Conservation (phyloP, 2,113 vertebrate species). For the Tragelaphus imberbis region DNA sequence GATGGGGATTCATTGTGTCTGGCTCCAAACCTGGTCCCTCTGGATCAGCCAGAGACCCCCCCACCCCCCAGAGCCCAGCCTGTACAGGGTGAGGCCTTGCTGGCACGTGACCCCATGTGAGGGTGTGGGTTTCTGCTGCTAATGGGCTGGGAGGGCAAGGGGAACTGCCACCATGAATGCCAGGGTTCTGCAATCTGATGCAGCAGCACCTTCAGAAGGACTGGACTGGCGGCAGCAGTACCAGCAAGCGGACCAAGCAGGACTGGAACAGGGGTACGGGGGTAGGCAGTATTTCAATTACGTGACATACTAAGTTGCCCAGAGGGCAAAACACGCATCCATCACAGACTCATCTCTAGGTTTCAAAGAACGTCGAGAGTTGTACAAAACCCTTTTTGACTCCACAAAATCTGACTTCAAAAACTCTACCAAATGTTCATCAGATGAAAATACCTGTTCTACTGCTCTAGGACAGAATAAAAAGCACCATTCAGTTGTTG, state of each 20-base stretch:
- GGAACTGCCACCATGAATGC: accelerated
- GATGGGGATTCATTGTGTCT: neutral
- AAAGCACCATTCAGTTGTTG: conserved; percentile 54
- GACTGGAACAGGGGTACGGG: neutral
- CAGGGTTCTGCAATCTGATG: neutral
- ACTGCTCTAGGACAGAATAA: neutral
- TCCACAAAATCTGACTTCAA: conserved; percentile 1
- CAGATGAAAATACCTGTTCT: neutral
- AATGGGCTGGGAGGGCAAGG: neutral
- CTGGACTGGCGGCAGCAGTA: neutral
- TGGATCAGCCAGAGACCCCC: neutral
- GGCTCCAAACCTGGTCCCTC: neutral
- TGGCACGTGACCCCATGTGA: accelerated
- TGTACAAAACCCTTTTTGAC: neutral
- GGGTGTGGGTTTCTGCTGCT: neutral
- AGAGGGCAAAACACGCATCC: conserved; percentile 25
- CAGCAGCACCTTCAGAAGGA: neutral
- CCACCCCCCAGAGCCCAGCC: too few species aligned
- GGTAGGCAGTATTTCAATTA: conserved; percentile 3
- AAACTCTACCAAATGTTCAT: neutral
- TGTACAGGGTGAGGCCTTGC: neutral
- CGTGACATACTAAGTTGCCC: conserved; percentile 27
- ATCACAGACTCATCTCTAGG: conserved; percentile 31
- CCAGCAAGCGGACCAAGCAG: neutral
- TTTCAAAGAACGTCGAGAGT: neutral